These are phyloP conservation scores for Gasterosteus nipponicus DNA, from an alignment of 2,113 vertebrate species.

Conservation along the genomic window DNA sequence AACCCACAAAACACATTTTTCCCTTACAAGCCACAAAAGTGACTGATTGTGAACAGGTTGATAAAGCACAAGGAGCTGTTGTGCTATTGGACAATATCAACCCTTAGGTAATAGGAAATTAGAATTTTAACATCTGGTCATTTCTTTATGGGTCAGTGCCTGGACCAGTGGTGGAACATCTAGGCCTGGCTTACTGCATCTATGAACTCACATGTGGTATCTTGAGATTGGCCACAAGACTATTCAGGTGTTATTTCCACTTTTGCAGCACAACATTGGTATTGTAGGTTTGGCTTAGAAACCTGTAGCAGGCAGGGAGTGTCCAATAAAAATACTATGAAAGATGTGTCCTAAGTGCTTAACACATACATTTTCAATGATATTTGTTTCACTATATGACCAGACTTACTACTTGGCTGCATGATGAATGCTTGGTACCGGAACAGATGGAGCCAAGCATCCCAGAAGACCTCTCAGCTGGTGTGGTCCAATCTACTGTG, in stretches of 20 bases:
- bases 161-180: too few relatives aligned
- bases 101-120: too few relatives aligned
- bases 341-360: background rate
- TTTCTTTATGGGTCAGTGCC: too few relatives aligned
- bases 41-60: too few relatives aligned
- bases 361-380: background rate
- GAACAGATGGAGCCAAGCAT: background rate
- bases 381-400: background rate
- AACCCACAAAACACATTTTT: too few relatives aligned
- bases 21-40: too few relatives aligned
- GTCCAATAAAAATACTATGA: background rate
- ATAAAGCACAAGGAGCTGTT: too few relatives aligned
- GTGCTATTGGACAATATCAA: too few relatives aligned
- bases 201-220: too few relatives aligned
- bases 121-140: too few relatives aligned
- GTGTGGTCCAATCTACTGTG: conserved; percentile 10
- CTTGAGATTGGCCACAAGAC: background rate
- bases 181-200: background rate
- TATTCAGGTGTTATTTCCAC: background rate
- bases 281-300: background rate
- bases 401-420: background rate
- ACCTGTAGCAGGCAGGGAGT: background rate
- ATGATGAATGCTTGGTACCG: conserved; percentile 3
- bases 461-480: conserved; percentile 10
- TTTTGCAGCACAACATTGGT: background rate